These are phyloP conservation scores for Caenorhabditis wallacei DNA, from an alignment of 2,888 invertebrate species.

Conservation along the genomic window DNA sequence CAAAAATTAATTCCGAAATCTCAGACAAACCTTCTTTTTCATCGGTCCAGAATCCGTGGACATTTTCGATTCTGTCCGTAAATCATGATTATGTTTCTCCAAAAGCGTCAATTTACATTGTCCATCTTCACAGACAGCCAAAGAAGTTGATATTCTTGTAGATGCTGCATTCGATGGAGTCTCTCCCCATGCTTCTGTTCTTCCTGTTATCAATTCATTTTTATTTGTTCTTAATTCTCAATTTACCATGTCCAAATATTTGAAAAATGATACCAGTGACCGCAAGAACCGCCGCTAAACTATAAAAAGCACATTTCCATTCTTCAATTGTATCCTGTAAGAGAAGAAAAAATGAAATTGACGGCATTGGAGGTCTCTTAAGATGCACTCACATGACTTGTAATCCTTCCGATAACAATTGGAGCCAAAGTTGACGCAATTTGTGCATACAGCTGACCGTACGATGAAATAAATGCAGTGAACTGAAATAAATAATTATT, in stretches of 20 bases:
- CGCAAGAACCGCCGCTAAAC: constrained; percentile 74
- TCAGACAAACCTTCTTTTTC: constrained; percentile 49
- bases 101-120: constrained; percentile 55
- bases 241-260: constrained; percentile 77
- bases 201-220: constrained; percentile 21
- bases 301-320: constrained; percentile 77
- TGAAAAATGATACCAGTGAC: constrained; percentile 77
- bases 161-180: constrained; percentile 60
- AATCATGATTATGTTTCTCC: constrained; percentile 61
- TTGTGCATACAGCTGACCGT: constrained; percentile 78
- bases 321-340: constrained; percentile 68
- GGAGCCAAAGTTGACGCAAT: constrained; percentile 77
- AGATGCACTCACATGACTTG: constrained; percentile 70
- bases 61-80: constrained; percentile 46
- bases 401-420: constrained; percentile 76
- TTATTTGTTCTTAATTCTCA: not conserved
- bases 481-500: constrained; percentile 59
- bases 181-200: constrained; percentile 66
- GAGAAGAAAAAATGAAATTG: too few species aligned
- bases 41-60: constrained; percentile 23
- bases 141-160: constrained; percentile 43
- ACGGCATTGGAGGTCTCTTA: constrained; percentile 28
- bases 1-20: not conserved
- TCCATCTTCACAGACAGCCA: constrained; percentile 51
- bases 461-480: constrained; percentile 80